phyloP scores from a whole-genome alignment of 2,113 vertebrate species.

The Hassar affinis region DNA sequence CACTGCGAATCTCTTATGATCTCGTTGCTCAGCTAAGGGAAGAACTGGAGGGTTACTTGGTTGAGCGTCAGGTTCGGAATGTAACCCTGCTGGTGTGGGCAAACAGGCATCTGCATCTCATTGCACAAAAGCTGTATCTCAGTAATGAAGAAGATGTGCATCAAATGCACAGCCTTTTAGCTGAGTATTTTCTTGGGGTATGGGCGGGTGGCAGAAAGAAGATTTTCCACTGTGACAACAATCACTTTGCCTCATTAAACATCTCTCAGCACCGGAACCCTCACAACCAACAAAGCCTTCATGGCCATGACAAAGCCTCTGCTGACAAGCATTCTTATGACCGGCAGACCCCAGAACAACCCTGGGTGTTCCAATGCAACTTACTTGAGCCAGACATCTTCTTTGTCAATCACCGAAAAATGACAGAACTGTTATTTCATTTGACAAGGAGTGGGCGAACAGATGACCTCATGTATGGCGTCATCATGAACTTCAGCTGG shows the following conservation, averaged over 20 bases:
- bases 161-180: constrained; percentile 94
- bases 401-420: constrained; percentile 97
- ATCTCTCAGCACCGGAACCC: constrained; percentile 80
- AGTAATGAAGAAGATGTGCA: constrained; percentile 85
- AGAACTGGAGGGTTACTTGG: constrained; percentile 89
- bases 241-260: constrained; percentile 82
- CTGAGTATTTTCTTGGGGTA: constrained; percentile 94
- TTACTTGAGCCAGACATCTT: constrained; percentile 95
- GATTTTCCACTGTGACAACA: constrained; percentile 82
- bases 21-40: constrained; percentile 91
- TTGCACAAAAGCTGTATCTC: constrained; percentile 94
- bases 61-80: constrained; percentile 92
- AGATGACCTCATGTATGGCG: constrained; percentile 91
- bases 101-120: constrained; percentile 93
- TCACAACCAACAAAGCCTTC: constrained; percentile 75
- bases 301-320: constrained; percentile 80
- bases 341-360: constrained; percentile 92
- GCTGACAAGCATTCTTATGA: constrained; percentile 89
- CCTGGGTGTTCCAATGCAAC: constrained; percentile 98
- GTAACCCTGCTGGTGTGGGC: constrained; percentile 94
- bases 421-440: constrained; percentile 93
- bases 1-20: constrained; percentile 87
- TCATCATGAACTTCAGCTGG: constrained; percentile 99
- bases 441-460: constrained; percentile 88
- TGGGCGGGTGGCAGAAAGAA: constrained; percentile 96